A percentile compares a stretch with the other conserved stretches of the same genome.
These are phyloP conservation scores for Cataglyphis albicans DNA, from an alignment of 2,888 invertebrate species.

Conservation along the genomic window DNA sequence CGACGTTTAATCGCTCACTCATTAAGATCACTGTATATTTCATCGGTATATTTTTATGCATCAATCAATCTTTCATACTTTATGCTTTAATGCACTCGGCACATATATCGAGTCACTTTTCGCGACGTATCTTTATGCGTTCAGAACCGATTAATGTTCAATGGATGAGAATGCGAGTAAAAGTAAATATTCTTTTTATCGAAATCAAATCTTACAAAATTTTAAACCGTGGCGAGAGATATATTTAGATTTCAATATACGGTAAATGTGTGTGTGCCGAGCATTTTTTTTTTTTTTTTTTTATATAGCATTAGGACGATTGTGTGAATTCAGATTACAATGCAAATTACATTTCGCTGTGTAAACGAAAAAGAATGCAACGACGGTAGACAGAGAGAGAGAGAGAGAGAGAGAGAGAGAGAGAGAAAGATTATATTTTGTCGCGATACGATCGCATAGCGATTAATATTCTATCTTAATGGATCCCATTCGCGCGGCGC, in stretches of 20 bases:
- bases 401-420: background rate
- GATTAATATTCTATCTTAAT: conserved; percentile 71
- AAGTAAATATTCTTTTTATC: background rate
- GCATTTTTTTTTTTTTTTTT: background rate
- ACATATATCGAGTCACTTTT: background rate
- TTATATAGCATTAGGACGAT: background rate
- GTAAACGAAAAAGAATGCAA: conserved; percentile 30
- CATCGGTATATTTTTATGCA: background rate
- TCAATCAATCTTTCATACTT: background rate
- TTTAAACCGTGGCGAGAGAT: background rate
- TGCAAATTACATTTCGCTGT: conserved; percentile 19
- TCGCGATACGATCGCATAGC: conserved; percentile 36
- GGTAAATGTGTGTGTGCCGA: conserved; percentile 1
- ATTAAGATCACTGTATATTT: conserved; percentile 18
- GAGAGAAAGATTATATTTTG: conserved; percentile 22
- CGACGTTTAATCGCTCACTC: conserved; percentile 33
- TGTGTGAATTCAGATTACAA: conserved; percentile 16
- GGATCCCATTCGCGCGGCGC: conserved; percentile 50
- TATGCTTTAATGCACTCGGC: background rate
- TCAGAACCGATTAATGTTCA: background rate
- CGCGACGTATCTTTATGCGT: background rate
- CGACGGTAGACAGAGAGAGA: background rate
- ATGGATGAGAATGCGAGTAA: background rate
- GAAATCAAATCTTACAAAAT: background rate
- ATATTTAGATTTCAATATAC: background rate